Conservation (phyloP, 2,113 vertebrate species). For the Podarcis cretensis region DNA sequence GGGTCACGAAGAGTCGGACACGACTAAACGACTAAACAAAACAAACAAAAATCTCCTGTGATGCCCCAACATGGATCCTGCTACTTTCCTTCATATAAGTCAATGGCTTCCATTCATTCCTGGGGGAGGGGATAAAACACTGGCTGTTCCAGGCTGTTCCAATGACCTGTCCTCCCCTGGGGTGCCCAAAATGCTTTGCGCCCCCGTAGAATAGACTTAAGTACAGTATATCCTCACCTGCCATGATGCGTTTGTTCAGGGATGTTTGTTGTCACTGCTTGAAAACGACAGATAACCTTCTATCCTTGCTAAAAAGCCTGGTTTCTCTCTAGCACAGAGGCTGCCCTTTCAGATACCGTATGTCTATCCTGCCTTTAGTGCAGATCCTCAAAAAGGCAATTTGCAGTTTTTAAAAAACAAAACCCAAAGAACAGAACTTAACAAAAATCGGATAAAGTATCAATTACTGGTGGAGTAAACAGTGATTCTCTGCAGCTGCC, state of each 20-base stretch:
- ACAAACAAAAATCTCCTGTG: too few relatives aligned
- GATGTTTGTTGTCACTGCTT: not conserved
- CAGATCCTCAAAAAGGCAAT: too few relatives aligned
- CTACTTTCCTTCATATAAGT: not conserved
- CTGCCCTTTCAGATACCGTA: not conserved
- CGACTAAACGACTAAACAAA: too few relatives aligned
- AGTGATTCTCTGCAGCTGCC: not conserved
- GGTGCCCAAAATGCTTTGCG: not conserved
- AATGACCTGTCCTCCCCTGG: not conserved
- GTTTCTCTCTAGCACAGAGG: not conserved
- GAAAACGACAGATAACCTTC: too few relatives aligned
- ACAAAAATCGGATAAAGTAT: too few relatives aligned
- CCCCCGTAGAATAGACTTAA: not conserved
- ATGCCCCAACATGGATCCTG: not conserved
- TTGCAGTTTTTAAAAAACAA: too few relatives aligned
- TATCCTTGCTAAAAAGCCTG: not conserved
- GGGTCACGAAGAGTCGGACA: too few relatives aligned
- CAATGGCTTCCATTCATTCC: not conserved
- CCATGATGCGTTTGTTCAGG: not conserved
- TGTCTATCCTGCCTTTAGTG: not conserved
- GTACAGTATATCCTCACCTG: not conserved
- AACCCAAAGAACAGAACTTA: too few relatives aligned
- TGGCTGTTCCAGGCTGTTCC: not conserved
- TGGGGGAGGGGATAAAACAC: not conserved
- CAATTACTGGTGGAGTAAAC: too few relatives aligned